These are phyloP conservation scores for Hyles euphorbiae DNA, from an alignment of 1,140 invertebrate genomes.

Conservation along the genomic window DNA sequence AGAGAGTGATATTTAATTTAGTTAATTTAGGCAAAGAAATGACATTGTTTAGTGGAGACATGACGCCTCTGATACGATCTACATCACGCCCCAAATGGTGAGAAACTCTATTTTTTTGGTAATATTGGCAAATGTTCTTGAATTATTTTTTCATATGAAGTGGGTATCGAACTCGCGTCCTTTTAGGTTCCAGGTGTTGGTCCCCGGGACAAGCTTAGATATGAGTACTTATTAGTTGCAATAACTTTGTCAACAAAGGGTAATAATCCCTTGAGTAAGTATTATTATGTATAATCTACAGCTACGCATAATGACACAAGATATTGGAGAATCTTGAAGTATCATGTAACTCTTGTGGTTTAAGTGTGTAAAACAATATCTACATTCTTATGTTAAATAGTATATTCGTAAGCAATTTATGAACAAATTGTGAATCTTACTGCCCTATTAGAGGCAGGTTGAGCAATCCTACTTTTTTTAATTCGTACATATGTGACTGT, in stretches of 20 bases:
- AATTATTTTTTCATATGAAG: neutral
- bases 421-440: too few species aligned
- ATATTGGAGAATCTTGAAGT: neutral
- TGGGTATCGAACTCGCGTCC: too few species aligned
- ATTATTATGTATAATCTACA: too few species aligned
- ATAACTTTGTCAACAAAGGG: too few species aligned
- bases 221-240: too few species aligned
- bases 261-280: too few species aligned
- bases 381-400: too few species aligned
- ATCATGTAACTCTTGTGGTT: constrained; percentile 4
- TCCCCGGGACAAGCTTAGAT: too few species aligned
- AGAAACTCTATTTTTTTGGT: constrained; percentile 26
- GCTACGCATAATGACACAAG: too few species aligned
- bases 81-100: constrained; percentile 94
- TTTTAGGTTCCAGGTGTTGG: too few species aligned
- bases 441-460: neutral
- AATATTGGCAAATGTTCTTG: neutral
- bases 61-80: constrained; percentile 96
- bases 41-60: constrained; percentile 91
- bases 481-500: too few species aligned
- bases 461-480: neutral
- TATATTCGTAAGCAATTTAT: too few species aligned
- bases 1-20: constrained; percentile 97
- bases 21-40: constrained; percentile 96
- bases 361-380: neutral